Evolutionary conservation across 2,888 invertebrate genomes (phyloP).

Genomic region (Microchrysa polita): DNA sequence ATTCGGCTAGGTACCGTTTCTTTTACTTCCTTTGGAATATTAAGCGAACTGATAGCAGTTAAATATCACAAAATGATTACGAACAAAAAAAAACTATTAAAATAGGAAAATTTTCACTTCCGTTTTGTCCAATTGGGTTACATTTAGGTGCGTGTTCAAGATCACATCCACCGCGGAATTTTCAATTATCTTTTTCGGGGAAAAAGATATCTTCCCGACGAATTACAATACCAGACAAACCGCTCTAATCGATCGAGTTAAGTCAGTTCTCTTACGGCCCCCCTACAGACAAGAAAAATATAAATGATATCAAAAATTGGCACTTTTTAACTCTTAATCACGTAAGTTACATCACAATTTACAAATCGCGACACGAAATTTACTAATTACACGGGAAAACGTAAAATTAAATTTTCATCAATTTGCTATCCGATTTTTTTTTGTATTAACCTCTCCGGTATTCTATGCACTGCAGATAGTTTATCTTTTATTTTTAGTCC

Average conservation of each 20-base stretch:
- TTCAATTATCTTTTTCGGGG: neutral
- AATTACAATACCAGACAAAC: constrained; percentile 17
- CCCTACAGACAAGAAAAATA: constrained; percentile 1
- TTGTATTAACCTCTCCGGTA: constrained; percentile 16
- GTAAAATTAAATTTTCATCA: neutral
- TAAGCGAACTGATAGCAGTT: constrained; percentile 14
- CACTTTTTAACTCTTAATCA: neutral
- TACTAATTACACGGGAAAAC: neutral
- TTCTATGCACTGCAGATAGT: constrained; percentile 10
- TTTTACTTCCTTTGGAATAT: constrained; percentile 39
- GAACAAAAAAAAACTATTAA: neutral
- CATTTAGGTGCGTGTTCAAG: constrained; percentile 25
- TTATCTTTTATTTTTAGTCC: constrained; percentile 35
- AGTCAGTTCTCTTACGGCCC: constrained; percentile 30
- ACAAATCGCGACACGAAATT: constrained; percentile 8
- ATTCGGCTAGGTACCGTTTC: constrained; percentile 9
- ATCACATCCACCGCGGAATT: constrained; percentile 9
- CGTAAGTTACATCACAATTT: neutral
- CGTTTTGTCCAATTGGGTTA: constrained; percentile 36
- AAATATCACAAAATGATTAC: constrained; percentile 40
- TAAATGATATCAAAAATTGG: neutral
- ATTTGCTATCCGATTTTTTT: too few species aligned
- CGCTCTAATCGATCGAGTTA: constrained; percentile 33
- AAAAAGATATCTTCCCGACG: neutral
- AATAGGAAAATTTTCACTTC: constrained; percentile 25